Evolutionary conservation across 2,888 invertebrate species (phyloP), one percentile per base, ranked within the genome.

Genomic region (Drosophila setosimentum): DNA sequence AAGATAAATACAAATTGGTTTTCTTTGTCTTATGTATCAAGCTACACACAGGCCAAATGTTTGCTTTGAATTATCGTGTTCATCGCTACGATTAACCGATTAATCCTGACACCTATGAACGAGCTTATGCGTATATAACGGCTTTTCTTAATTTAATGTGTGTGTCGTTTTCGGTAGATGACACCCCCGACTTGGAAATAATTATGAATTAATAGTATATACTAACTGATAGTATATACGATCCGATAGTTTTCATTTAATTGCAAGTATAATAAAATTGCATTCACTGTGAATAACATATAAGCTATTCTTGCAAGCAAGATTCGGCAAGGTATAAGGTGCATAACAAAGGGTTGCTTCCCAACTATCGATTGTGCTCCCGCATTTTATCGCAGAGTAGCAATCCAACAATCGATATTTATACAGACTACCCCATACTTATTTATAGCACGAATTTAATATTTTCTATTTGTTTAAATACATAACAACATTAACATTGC

Each of bases 401-500:
- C 7, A 61, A 42, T 35, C 30, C 16, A 33, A 37, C 33, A 8
- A 70, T 79, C 76, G 80, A 79, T 79, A 64, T 42, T 61, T 58
- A 60, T 18, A 54, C 48, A 45, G 49, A n/a, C 37, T 58, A 79
- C 79, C 80, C 80, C 66, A 48, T 40, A 66, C 45, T 76, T 77
- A 77, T 77, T 77, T 79, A 64, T 77, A 77, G 77, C 80, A 79
- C 77, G 59, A 76, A 70, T 64, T 67, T 70, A 63, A 71, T 76
- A 76, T 65, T 64, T 80, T 76, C 76, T 42, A 71, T 78, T 80
- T 78, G 80, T 80, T 78, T 76, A 76, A 78, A 54, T 76, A 57
- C 58, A 80, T 80, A 80, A 68, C 53, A 75, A 79, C 55, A 78
- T 62, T 59, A 48, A 18, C 59, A 65, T 32, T 68, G 48, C 32